A percentile compares a stretch with the other conserved stretches of the same genome.
phyloP scores from a whole-genome alignment of 1,140 invertebrate genomes.

The Drosophila punjabiensis region DNA sequence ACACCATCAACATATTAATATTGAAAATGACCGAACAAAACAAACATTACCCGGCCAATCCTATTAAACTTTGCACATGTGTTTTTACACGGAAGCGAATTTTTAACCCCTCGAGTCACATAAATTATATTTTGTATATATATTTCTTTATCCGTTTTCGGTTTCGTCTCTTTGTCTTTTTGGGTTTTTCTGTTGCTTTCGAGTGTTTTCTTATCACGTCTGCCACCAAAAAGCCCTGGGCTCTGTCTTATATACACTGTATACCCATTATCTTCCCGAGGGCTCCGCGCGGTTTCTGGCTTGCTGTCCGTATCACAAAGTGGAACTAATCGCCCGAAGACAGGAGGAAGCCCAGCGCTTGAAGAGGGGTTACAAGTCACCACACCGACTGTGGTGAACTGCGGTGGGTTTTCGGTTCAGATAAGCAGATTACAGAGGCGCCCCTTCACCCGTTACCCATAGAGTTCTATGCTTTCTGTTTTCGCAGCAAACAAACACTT shows the following conservation, averaged over 20 bases:
- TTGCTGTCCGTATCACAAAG: slow-evolving; percentile 22
- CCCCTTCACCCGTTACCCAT: neutral
- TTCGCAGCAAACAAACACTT: slow-evolving; percentile 42
- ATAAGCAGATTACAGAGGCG: slow-evolving; percentile 28
- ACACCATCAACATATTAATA: slow-evolving; percentile 38
- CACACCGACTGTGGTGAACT: slow-evolving; percentile 19
- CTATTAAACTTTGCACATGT: slow-evolving; percentile 8
- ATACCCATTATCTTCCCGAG: slow-evolving; percentile 24
- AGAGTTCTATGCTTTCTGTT: slow-evolving; percentile 10
- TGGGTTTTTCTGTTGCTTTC: slow-evolving; percentile 21
- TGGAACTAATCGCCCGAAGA: slow-evolving; percentile 23
- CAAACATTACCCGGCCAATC: slow-evolving; percentile 12
- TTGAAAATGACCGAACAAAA: slow-evolving; percentile 28
- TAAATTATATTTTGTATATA: slow-evolving; percentile 1
- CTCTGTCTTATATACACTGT: neutral
- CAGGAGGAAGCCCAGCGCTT: slow-evolving; percentile 16
- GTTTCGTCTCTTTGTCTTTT: slow-evolving; percentile 6
- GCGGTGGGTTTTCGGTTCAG: slow-evolving; percentile 11
- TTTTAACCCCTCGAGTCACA: slow-evolving; percentile 4
- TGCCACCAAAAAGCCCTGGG: slow-evolving; percentile 20
- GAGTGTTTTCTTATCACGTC: slow-evolving; percentile 28
- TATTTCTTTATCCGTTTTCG: slow-evolving; percentile 19
- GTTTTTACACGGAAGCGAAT: slow-evolving; percentile 20
- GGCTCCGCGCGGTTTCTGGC: slow-evolving; percentile 16
- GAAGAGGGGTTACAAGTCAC: slow-evolving; percentile 22